Base-by-base conservation (phyloP, 2,888 invertebrate species). In the Aromia moschata region DNA sequence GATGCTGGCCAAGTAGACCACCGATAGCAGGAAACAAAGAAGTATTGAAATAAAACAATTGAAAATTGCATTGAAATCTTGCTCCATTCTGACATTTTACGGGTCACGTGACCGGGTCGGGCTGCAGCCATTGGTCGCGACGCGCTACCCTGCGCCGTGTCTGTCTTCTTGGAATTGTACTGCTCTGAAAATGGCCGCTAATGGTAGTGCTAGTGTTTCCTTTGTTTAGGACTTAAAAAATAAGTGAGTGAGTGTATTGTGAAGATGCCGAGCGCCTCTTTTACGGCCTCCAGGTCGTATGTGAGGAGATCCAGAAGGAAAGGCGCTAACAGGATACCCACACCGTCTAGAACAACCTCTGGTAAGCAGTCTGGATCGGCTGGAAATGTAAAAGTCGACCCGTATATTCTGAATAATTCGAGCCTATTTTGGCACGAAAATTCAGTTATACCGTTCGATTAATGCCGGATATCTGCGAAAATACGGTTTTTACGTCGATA, bases 231-330 rank as follows among this genome's bases (percentile, higher is more conserved):
- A 82, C 83, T 82, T 81, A 81, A 83, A 58, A 57, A 61, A 62
- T 62, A 67, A 61, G 84, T 74, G 74, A 70, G 71, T 70, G 76
- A 76, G 74, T 72, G 74, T 72, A 68, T 70, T 83, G 83, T 83
- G 83, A 91, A 88, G 85, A 93, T 94, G 94, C 94, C 94, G 87
- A 94, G 94, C 88, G 94, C 94, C 85, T 94, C 94, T 83, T 93
- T 94, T 84, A 92, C 93, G 81, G 92, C 93, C 84, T 92, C 93
- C 83, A 90, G 93, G 86, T 92, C 92, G 84, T 93, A 92, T 85
- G 91, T 92, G 79, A 89, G 94, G 83, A 89, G 94, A 84, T 94
- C 94, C 82, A 88, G 93, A 81, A 90, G 94, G 85, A 93, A 94
- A 90, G 92, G 91, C 81, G 91, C 90, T 77, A 93, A 93, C 84